A percentile compares a stretch with the other conserved stretches of the same genome.
These are phyloP conservation scores for Ifrita kowaldi DNA, from an alignment of 2,113 vertebrate species.

Conservation along the genomic window DNA sequence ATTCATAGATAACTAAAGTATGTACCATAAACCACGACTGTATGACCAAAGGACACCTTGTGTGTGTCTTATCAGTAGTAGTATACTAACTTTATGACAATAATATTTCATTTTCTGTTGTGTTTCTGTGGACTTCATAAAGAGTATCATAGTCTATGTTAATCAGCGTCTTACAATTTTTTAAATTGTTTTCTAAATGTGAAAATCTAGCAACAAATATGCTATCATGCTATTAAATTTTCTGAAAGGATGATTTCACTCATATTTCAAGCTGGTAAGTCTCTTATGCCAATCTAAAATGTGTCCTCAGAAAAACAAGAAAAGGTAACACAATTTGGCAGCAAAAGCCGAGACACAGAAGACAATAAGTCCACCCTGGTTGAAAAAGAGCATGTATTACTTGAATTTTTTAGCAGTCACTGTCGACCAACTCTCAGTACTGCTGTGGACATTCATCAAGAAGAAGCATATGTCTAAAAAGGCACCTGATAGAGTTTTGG, in stretches of 20 bases:
- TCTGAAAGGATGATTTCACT: neutral
- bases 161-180: neutral
- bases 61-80: neutral
- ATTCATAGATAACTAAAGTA: slow-evolving; percentile 43
- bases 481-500: neutral
- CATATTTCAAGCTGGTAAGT: neutral
- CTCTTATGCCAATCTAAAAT: neutral
- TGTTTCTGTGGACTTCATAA: neutral
- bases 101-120: neutral
- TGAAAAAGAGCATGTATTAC: neutral
- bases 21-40: slow-evolving; percentile 26
- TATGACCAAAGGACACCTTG: slow-evolving; percentile 48
- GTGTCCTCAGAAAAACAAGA: neutral
- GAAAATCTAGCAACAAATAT: neutral
- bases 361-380: neutral
- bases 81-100: neutral
- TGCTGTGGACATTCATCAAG: neutral
- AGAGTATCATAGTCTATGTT: neutral
- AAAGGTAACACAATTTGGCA: neutral
- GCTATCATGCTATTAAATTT: neutral
- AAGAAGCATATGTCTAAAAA: neutral
- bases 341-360: neutral
- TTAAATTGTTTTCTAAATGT: neutral
- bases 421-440: neutral
- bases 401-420: neutral